Evolutionary conservation across 2,113 vertebrate species (phyloP).

Genomic region (Bufo gargarizans): DNA sequence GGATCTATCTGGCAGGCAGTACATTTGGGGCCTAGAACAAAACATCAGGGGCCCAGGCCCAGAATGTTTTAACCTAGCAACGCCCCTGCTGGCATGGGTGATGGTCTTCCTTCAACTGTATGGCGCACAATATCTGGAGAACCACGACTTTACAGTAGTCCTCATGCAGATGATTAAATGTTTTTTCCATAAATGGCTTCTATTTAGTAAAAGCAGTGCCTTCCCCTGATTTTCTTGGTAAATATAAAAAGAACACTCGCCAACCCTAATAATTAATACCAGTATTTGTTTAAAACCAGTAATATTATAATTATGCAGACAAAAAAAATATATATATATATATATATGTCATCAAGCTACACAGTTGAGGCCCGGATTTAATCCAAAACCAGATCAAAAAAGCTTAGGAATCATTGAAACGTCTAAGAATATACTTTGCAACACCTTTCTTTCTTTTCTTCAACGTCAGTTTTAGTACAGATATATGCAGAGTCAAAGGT

Average conservation of each 20-base stretch:
- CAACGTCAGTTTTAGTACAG: not conserved
- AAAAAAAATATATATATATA: not conserved
- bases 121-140: no score
- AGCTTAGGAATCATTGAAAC: not conserved
- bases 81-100: no score
- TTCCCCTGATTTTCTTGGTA: no score
- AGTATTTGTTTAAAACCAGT: not conserved
- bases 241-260: not conserved
- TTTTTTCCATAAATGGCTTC: no score
- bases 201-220: no score
- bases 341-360: not conserved
- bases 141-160: no score
- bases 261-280: not conserved
- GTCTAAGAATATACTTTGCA: conserved; percentile 15
- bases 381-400: not conserved
- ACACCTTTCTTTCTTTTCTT: conserved; percentile 25
- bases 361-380: not conserved
- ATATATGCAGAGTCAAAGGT: conserved; percentile 20
- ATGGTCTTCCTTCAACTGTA: no score
- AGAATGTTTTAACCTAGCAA: no score
- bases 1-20: no score
- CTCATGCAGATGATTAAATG: no score
- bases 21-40: no score
- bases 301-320: not conserved
- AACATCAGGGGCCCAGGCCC: no score